Percentiles rank a stretch among this genome's conserved stretches.
Conservation (phyloP, 2,113 vertebrate species). For the Microcebus griseorufus region DNA sequence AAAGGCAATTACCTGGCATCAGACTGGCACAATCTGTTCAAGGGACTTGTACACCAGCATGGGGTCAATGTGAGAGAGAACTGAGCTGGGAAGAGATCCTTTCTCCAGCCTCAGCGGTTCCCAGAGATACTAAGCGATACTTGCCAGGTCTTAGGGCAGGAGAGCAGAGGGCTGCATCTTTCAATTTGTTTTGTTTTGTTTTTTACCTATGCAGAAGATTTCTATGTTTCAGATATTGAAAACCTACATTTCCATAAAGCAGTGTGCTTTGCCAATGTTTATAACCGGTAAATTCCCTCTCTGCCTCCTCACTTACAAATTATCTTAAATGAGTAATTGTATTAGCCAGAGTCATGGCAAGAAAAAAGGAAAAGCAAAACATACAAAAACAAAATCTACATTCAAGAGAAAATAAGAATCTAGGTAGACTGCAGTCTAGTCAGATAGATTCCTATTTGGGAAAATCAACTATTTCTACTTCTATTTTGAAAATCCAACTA, state of each 20-base stretch:
- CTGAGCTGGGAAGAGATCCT: neutral
- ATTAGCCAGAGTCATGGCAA: neutral
- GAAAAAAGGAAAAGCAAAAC: neutral
- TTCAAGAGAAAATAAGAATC: neutral
- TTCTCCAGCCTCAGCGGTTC: neutral
- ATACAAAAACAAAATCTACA: neutral
- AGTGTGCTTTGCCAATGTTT: neutral
- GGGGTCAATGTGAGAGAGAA: slow-evolving; percentile 24
- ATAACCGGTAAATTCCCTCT: neutral
- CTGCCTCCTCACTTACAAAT: neutral
- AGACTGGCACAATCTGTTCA: slow-evolving; percentile 70
- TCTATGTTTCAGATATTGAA: neutral
- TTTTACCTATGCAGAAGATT: neutral
- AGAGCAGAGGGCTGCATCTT: neutral
- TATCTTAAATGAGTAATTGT: neutral
- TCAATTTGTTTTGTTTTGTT: neutral
- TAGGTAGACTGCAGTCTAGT: neutral
- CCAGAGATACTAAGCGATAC: neutral
- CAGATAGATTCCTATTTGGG: neutral
- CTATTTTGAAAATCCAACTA: neutral
- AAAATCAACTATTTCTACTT: slow-evolving; percentile 1
- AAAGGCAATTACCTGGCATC: slow-evolving; percentile 58
- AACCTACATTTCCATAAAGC: neutral
- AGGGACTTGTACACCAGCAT: neutral
- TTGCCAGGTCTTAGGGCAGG: neutral